Evolutionary conservation across 2,797 vertebrate species (phyloP).

Genomic region (Leuciscus waleckii): DNA sequence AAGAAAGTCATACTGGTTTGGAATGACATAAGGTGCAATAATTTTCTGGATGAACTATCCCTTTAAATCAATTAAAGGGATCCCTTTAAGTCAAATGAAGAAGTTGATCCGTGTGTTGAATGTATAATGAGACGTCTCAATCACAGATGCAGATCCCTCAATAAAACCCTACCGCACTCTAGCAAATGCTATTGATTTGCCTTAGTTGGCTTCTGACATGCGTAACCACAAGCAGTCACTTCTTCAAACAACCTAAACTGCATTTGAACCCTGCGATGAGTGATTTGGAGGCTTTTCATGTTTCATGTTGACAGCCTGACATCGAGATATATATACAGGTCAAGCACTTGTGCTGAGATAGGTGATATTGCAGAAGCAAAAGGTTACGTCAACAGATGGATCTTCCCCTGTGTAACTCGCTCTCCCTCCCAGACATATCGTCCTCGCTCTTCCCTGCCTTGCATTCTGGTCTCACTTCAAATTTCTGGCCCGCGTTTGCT

Average conservation of each 20-base stretch:
- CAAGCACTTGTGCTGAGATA: conserved; percentile 10
- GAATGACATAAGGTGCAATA: neutral
- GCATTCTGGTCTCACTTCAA: conserved; percentile 32
- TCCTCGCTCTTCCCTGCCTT: conserved; percentile 15
- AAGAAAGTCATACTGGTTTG: neutral
- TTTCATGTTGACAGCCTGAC: neutral
- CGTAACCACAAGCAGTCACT: conserved; percentile 46
- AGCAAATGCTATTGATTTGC: conserved; percentile 65
- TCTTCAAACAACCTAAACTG: conserved; percentile 58
- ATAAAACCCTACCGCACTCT: conserved; percentile 30
- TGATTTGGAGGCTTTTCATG: conserved; percentile 56
- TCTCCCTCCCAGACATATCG: conserved; percentile 27
- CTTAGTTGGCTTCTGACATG: conserved; percentile 62
- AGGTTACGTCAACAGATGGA: conserved; percentile 73
- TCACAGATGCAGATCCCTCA: conserved; percentile 1
- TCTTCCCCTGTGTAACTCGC: conserved; percentile 35
- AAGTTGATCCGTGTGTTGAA: neutral
- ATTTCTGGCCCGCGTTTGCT: conserved; percentile 26
- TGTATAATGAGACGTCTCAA: conserved; percentile 18
- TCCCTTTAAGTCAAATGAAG: neutral
- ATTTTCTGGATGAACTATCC: neutral
- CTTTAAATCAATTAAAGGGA: neutral
- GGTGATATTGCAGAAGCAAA: conserved; percentile 39
- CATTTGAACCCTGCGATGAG: conserved; percentile 60
- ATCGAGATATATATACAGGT: conserved; percentile 5